These are phyloP conservation scores for Python bivittatus DNA, from an alignment of 2,113 vertebrate species.

Conservation along the genomic window DNA sequence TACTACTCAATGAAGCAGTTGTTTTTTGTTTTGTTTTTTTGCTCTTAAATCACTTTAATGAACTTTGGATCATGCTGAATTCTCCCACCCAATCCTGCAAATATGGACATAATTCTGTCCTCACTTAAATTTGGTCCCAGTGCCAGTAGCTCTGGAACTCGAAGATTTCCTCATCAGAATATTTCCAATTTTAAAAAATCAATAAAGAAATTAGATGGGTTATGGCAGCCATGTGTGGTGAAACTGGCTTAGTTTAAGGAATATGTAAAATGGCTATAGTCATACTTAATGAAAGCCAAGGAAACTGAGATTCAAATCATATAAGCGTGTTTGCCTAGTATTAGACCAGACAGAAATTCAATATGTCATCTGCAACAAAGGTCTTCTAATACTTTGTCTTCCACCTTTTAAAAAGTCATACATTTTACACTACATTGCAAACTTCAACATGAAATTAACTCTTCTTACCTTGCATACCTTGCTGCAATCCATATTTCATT, in stretches of 20 bases:
- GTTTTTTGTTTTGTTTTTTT: no score
- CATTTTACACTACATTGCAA: neutral
- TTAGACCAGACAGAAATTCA: neutral
- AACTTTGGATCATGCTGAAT: neutral
- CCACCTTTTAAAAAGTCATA: neutral
- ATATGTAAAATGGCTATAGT: neutral
- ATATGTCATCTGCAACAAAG: neutral
- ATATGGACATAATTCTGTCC: neutral
- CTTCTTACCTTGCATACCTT: neutral
- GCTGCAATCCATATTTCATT: neutral
- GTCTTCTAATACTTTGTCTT: neutral
- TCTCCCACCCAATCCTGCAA: neutral
- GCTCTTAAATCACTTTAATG: neutral
- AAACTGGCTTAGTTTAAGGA: neutral
- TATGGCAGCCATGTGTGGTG: neutral
- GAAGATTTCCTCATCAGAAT: neutral
- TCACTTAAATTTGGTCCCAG: neutral
- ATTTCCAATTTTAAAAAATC: neutral
- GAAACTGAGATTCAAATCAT: neutral
- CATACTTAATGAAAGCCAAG: neutral
- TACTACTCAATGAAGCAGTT: no score
- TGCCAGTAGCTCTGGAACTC: neutral
- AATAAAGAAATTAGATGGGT: neutral
- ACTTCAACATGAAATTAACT: neutral
- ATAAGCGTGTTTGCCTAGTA: neutral